Conservation (phyloP, 2,888 invertebrate genomes). For the Dasysyrphus albostriatus region DNA sequence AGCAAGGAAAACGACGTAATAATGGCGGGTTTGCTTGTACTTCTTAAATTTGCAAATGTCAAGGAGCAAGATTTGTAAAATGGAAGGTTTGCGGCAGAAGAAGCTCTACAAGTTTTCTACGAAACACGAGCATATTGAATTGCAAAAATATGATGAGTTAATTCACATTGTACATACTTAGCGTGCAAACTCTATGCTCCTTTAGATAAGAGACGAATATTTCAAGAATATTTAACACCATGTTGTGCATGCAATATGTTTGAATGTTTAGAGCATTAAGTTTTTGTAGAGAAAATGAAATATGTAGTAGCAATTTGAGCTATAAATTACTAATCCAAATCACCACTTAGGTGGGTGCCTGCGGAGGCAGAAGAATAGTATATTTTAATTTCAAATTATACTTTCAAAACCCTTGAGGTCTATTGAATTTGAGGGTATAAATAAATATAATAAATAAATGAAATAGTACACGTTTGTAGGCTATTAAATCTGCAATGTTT, state of each 20-base stretch:
- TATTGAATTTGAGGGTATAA: neutral
- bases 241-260: neutral
- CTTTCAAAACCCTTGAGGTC: neutral
- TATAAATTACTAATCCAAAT: neutral
- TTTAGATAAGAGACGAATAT: neutral
- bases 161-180: neutral
- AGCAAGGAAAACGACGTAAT: neutral
- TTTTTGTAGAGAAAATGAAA: neutral
- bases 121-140: constrained; percentile 1
- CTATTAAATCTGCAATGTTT: neutral
- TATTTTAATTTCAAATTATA: neutral
- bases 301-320: neutral
- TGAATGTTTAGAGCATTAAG: neutral
- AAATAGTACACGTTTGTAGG: neutral
- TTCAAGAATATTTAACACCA: neutral
- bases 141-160: neutral
- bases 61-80: neutral
- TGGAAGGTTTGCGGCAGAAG: neutral
- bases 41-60: neutral
- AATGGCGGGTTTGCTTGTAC: neutral
- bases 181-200: neutral
- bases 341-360: neutral
- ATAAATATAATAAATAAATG: too few relatives aligned
- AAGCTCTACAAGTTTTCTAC: neutral
- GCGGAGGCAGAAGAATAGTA: neutral